Percentiles rank a stretch among this genome's conserved stretches.
Conservation (phyloP, 2,113 vertebrate genomes). For the Trochalopteron elliotii region DNA sequence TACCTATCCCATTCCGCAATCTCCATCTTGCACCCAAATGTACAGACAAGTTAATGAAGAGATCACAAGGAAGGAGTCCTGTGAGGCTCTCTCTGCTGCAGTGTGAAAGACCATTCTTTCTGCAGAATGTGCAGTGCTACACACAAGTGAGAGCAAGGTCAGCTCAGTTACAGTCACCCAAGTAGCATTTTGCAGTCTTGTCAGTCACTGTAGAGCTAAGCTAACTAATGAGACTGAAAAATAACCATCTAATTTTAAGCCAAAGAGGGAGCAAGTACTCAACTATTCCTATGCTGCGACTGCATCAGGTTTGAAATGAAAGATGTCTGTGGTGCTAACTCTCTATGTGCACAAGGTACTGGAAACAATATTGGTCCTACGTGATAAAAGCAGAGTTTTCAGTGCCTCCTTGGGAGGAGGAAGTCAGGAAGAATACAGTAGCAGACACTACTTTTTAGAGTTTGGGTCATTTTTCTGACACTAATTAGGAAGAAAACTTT, state of each 20-base stretch:
- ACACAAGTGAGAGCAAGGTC: background rate
- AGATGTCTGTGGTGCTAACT: fast-evolving
- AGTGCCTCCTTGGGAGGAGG: background rate
- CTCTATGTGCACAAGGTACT: background rate
- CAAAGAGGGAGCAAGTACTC: background rate
- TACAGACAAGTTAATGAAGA: background rate
- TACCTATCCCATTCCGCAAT: background rate
- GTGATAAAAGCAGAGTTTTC: background rate
- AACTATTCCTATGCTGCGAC: background rate
- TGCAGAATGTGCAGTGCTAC: background rate
- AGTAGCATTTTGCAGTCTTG: background rate
- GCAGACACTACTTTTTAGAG: background rate
- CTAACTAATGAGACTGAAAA: background rate
- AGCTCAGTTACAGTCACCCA: background rate
- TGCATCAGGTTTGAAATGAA: background rate
- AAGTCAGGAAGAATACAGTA: background rate
- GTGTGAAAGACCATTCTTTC: background rate
- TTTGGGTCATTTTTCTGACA: background rate
- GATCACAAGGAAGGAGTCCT: background rate
- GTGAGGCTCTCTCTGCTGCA: background rate
- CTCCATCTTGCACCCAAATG: background rate
- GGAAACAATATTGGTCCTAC: background rate
- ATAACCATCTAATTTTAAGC: background rate
- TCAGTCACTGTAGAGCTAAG: background rate
- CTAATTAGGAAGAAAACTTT: background rate